These are phyloP conservation scores for Machimus atricapillus DNA, from an alignment of 2,888 invertebrate species.

Conservation along the genomic window DNA sequence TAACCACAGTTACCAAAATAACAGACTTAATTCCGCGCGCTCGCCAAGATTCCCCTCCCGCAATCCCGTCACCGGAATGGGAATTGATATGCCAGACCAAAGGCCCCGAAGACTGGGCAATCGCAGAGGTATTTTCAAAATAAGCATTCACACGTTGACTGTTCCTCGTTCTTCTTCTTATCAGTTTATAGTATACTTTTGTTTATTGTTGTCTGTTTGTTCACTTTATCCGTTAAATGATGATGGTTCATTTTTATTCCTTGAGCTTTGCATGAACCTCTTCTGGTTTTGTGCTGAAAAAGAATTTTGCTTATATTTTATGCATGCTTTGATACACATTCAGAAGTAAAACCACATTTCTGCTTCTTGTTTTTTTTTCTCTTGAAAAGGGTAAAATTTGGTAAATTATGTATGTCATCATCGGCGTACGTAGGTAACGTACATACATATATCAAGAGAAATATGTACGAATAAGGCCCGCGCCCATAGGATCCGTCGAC, in stretches of 20 bases:
- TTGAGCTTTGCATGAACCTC: neutral
- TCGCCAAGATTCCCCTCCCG: slow-evolving; percentile 48
- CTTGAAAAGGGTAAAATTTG: neutral
- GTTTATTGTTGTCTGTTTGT: neutral
- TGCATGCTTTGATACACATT: neutral
- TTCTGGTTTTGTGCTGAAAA: neutral
- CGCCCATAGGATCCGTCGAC: too few species aligned
- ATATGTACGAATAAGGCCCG: too few species aligned
- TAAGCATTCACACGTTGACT: neutral
- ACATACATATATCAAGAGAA: too few species aligned
- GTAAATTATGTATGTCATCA: neutral
- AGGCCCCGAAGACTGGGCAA: slow-evolving; percentile 50
- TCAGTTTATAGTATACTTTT: neutral
- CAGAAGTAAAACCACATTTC: neutral
- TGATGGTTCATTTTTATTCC: slow-evolving; percentile 16
- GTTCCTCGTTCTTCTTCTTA: slow-evolving; percentile 17
- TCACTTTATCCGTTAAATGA: neutral
- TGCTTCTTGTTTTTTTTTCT: neutral
- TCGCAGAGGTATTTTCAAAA: slow-evolving; percentile 49
- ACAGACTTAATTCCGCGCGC: neutral
- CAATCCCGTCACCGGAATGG: slow-evolving; percentile 55
- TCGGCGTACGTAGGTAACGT: neutral
- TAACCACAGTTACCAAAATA: neutral
- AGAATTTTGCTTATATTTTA: neutral
- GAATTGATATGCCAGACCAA: slow-evolving; percentile 52